A percentile compares a stretch with the other conserved stretches of the same genome.
Evolutionary conservation across 30 jellyfish, hydroid and myxozoan species (phyloP).

Genomic region (Pseudorhiza aurosa): DNA sequence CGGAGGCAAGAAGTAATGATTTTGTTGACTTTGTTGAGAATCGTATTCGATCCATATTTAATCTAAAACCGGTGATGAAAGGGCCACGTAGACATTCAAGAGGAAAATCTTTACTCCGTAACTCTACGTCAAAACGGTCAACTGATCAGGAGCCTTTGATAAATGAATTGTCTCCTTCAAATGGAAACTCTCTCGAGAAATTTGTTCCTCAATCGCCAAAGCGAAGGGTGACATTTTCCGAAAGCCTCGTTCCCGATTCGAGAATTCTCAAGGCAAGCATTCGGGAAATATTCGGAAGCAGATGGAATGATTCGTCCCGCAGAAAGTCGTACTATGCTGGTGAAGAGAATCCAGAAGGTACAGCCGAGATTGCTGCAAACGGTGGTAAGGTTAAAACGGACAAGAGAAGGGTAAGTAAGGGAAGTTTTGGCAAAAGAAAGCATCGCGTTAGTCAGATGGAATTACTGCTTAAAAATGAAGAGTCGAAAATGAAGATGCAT

Average conservation of each 20-base stretch:
- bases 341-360: neutral
- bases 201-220: too few relatives aligned
- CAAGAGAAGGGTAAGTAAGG: neutral
- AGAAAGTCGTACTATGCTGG: neutral
- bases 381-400: neutral
- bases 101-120: neutral
- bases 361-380: neutral
- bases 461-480: neutral
- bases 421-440: neutral
- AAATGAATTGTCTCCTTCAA: too few relatives aligned
- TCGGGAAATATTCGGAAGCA: neutral
- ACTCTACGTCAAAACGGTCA: too few relatives aligned
- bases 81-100: neutral
- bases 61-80: neutral
- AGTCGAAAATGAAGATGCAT: neutral
- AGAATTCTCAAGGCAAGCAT: conserved; percentile 1
- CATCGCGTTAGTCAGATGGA: neutral
- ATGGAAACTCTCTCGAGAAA: too few relatives aligned
- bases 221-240: neutral
- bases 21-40: conserved; percentile 37
- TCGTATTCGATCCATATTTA: conserved; percentile 19
- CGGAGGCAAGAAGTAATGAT: conserved; percentile 34
- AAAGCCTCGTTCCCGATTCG: neutral
- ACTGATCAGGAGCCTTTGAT: too few relatives aligned
- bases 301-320: neutral